Evolutionary conservation across 2,888 invertebrate genomes (phyloP).

Genomic region (Drosophila cognata): DNA sequence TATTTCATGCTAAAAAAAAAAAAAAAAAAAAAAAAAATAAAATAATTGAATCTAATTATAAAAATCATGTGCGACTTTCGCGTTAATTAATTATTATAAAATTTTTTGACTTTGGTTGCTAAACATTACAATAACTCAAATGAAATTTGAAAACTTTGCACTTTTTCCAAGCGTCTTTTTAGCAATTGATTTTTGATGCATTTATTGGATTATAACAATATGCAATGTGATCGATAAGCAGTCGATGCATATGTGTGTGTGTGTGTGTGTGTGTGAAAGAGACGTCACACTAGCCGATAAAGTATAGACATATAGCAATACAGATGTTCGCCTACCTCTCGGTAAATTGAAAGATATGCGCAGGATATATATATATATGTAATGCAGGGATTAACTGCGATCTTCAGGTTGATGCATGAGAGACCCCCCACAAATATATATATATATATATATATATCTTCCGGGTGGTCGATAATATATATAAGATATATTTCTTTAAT

Average conservation of each 20-base stretch:
- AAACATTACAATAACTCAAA: neutral
- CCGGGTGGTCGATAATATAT: neutral
- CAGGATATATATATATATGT: neutral
- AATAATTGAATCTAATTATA: neutral
- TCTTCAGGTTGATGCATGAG: neutral
- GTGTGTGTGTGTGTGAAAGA: too few species aligned
- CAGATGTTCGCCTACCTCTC: neutral
- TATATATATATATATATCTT: neutral
- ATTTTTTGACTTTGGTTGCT: neutral
- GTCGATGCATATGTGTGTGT: neutral
- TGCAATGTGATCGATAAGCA: neutral
- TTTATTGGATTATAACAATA: neutral
- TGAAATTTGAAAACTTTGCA: neutral
- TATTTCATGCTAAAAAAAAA: neutral
- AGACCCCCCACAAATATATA: too few species aligned
- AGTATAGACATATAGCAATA: neutral
- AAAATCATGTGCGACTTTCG: neutral
- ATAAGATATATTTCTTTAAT: neutral
- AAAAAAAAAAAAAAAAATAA: too few species aligned
- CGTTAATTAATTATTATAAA: neutral
- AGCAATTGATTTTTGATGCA: neutral
- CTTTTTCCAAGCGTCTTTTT: neutral
- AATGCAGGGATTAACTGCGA: neutral
- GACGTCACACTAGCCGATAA: neutral
- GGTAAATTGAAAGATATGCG: neutral